phyloP scores from a whole-genome alignment of 2,797 vertebrate genomes.

The Lacerta viridis region DNA sequence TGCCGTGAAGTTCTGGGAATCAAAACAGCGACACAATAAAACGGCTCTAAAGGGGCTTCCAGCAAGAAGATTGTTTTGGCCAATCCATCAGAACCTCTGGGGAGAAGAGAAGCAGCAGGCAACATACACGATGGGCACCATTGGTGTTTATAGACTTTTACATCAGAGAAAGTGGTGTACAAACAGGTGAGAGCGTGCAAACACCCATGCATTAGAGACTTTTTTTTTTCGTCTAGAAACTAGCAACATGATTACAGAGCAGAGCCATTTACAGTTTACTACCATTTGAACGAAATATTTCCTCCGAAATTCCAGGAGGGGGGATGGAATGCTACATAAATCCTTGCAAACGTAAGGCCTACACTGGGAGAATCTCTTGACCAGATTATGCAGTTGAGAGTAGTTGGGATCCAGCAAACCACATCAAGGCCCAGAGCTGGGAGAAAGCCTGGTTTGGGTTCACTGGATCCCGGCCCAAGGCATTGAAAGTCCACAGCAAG shows the following conservation, averaged over 20 bases:
- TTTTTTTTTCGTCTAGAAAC: slow-evolving; percentile 45
- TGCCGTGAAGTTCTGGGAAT: background rate
- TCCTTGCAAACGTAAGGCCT: slow-evolving; percentile 38
- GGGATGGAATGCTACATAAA: slow-evolving; percentile 57
- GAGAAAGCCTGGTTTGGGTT: background rate
- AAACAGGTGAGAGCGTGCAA: slow-evolving; percentile 37
- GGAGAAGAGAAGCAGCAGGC: slow-evolving; percentile 24
- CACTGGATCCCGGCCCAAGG: background rate
- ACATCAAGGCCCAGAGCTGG: background rate
- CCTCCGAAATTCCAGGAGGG: slow-evolving; percentile 54
- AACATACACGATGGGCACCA: slow-evolving; percentile 29
- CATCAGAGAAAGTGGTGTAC: slow-evolving; percentile 21
- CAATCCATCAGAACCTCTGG: slow-evolving; percentile 50
- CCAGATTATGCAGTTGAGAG: background rate
- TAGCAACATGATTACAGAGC: slow-evolving; percentile 31
- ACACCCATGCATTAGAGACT: slow-evolving; percentile 48
- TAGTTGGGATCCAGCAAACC: background rate
- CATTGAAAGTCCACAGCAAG: slow-evolving; percentile 44
- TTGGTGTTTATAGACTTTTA: slow-evolving; percentile 25
- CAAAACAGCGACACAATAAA: background rate
- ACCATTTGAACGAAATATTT: slow-evolving; percentile 24
- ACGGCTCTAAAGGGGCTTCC: background rate
- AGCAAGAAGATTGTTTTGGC: slow-evolving; percentile 26
- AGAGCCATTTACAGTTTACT: slow-evolving; percentile 55
- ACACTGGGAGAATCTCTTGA: background rate